These are phyloP conservation scores for Tortricodes alternella DNA, from an alignment of 2,888 invertebrate species.

Conservation along the genomic window DNA sequence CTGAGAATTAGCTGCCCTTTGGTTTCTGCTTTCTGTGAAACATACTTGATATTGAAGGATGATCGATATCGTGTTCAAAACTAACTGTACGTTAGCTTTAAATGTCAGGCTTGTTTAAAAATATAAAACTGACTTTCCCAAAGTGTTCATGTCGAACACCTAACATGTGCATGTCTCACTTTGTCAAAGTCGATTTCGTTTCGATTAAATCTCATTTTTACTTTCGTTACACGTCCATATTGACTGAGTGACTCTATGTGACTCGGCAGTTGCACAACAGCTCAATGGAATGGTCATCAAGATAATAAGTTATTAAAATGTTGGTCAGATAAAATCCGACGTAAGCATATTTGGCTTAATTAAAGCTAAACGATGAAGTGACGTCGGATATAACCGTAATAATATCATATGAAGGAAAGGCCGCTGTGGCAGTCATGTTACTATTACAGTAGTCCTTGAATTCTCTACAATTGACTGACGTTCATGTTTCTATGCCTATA, in stretches of 20 bases:
- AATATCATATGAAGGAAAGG: no score
- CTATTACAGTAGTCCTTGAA: no score
- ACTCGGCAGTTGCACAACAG: neutral
- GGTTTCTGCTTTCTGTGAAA: no score
- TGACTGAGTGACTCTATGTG: neutral
- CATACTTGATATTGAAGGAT: no score
- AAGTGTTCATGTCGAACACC: constrained; percentile 21
- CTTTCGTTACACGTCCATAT: constrained; percentile 41
- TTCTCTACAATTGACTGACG: no score
- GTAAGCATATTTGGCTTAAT: constrained; percentile 6
- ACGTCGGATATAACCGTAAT: neutral
- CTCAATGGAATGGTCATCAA: constrained; percentile 6
- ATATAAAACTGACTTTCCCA: neutral
- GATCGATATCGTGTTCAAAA: no score
- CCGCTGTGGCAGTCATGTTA: no score
- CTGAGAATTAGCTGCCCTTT: neutral
- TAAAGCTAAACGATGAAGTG: constrained; percentile 5
- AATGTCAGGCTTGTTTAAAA: neutral
- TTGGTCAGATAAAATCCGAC: constrained; percentile 11
- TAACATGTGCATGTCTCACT: constrained; percentile 46
- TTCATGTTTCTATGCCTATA: no score
- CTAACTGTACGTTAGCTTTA: no score
- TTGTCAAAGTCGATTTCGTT: constrained; percentile 51
- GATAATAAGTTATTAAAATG: constrained; percentile 13
- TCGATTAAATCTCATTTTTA: constrained; percentile 45